Base-by-base conservation (phyloP, 2,888 invertebrate genomes). In the Drosophila nr. perissopoda region DNA sequence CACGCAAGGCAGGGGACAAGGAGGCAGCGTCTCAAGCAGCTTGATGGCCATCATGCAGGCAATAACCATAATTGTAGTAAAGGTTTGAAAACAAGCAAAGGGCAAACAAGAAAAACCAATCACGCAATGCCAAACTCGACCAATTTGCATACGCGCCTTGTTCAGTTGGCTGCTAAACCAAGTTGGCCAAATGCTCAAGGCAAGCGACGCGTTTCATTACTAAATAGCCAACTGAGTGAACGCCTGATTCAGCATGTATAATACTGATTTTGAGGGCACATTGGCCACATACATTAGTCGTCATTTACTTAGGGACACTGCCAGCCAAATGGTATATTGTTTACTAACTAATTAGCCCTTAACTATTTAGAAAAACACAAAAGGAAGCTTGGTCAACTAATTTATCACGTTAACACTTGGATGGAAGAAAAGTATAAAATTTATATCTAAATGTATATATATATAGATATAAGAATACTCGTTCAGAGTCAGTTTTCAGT, bases 111-210 rank as follows among this genome's bases (percentile, higher is more conserved):
- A 53, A 33, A 53, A 53, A 59, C 79, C 73, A 73, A 83, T 53
- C 79, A 83, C 81, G 83, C 85, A 73, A 73, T 69, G 52, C 36
- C 49, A 49, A 29, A 38, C 42, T 16, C 25, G 38, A 66, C 27
- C 59, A 71, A 82, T 84, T 84, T 84, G 83, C 86, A 84, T 75
- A 65, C 58, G 63, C 83, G 71, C 57, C 31, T 65, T 52, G 40
- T 33, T 21, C 34, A 51, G 61, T 49, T 38, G 42, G 21, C 21
- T 45, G 21, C 25, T 16, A 45, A 45, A 25, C 13, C 38, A 49
- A 64, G 64, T 69, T 64, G 62, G 72, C 68, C 64, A 54, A 69
- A 61, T 59, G 56, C 66, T 66, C 83, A 83, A 83, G 82, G 80
- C 83, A 60, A 71, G 62, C 48, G 58, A 48, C 66, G 71, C 57